Conservation (phyloP, 2,113 vertebrate genomes). For the Phodopus roborovskii region DNA sequence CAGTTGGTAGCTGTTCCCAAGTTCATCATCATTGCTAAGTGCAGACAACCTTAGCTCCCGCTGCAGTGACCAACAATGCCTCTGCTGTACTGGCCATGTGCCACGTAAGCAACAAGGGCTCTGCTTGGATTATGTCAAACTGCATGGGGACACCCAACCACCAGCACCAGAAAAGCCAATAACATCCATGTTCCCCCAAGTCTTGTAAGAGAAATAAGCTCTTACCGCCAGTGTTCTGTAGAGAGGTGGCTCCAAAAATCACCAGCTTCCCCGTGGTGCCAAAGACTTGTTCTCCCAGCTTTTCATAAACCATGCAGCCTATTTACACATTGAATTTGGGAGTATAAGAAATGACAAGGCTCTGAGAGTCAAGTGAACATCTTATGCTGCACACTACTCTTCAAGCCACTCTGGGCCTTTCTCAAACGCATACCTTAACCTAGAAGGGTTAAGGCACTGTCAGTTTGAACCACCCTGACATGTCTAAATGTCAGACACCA, state of each 20-base stretch:
- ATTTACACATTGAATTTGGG: slow-evolving; percentile 56
- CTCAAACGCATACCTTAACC: slow-evolving; percentile 38
- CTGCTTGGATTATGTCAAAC: neutral
- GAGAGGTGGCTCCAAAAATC: slow-evolving; percentile 89
- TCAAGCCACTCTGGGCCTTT: neutral
- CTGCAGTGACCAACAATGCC: rapidly evolving
- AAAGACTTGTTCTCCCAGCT: slow-evolving; percentile 89
- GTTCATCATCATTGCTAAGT: neutral
- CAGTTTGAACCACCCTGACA: slow-evolving; percentile 30
- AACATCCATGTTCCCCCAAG: neutral
- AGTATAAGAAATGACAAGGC: slow-evolving; percentile 39
- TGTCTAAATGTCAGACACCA: slow-evolving; percentile 65
- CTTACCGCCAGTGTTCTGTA: slow-evolving; percentile 90
- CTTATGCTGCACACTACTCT: neutral
- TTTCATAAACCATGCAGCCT: slow-evolving; percentile 91
- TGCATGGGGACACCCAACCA: neutral
- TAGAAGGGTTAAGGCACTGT: neutral
- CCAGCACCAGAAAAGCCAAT: neutral
- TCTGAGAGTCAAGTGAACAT: neutral
- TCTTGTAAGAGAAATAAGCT: neutral
- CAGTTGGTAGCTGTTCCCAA: neutral
- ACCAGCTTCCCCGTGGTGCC: slow-evolving; percentile 87
- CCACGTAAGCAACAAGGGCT: slow-evolving; percentile 26
- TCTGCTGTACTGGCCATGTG: neutral
- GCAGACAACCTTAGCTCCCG: neutral